Base-by-base conservation (phyloP, 2,888 invertebrate genomes). In the Cephus pygmeus region DNA sequence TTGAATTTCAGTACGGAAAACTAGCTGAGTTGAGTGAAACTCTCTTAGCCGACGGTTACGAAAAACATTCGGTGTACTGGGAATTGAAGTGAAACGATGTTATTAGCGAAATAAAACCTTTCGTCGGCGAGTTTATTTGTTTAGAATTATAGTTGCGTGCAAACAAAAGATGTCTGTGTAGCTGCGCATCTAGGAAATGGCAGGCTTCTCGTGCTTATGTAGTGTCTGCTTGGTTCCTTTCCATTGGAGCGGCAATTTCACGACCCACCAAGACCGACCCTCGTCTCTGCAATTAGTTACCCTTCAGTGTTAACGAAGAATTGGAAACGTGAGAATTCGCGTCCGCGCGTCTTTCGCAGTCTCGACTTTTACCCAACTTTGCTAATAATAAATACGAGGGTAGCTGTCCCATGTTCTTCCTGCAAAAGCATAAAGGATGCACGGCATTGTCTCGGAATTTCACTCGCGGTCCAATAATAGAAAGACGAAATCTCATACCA, bases 31-130 rank as follows among this genome's bases (percentile, higher is more conserved):
- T 3, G 71, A 71, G 71, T 12, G 31, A 71, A 34, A 71, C 71
- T 56, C 56, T 56, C 23, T 56, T 56, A 56, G 56, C 56, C 56
- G 56, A 56, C 56, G 56, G 23, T 56, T 56, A 56, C 56, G 56
- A 56, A 56, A 56, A 56, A 56, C 56, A 56, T 56, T 15, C 9
- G 23, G 31, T 31, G 11, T 71, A 76, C 36, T 69, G 36, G 69
- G 35, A 74, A 69, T 69, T 75, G 40, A 76, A 73, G 56, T 69
- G 73, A 76, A 76, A 79, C 77, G 78, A 74, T n/a, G 71, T 73
- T 71, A 81, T 81, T 80, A 76, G 75, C 68, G 33, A 75, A 69
- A 79, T 80, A 77, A 80, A 79, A 75, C 74, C 79, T 79, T 81
- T 73, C 69, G 68, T n/a, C 34, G 33, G 4, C 40, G 76, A 76